These are phyloP conservation scores for Pyxicephalus adspersus DNA, from an alignment of 2,113 vertebrate species.

Conservation along the genomic window DNA sequence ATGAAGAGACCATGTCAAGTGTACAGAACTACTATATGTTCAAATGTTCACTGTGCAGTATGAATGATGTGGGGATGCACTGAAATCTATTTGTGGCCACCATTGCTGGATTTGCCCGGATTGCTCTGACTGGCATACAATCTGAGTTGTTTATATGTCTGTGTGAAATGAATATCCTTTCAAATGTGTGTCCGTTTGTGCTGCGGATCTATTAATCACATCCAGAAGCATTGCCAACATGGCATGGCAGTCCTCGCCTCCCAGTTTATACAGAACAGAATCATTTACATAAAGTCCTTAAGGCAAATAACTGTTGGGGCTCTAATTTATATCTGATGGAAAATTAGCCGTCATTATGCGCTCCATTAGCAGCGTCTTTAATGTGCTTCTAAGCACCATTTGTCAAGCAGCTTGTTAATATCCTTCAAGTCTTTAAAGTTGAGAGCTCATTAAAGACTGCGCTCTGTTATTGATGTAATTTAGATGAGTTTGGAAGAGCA, in stretches of 20 bases:
- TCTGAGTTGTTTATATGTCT: slow-evolving; percentile 1
- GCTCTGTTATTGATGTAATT: slow-evolving; percentile 94
- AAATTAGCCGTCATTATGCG: slow-evolving; percentile 99
- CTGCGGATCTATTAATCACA: slow-evolving; percentile 85
- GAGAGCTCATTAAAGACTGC: slow-evolving; percentile 99
- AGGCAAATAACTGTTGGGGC: slow-evolving; percentile 99
- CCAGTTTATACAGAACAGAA: slow-evolving; percentile 97
- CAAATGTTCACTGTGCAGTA: background rate
- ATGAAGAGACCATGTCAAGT: no score
- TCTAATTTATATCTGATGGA: slow-evolving; percentile 99
- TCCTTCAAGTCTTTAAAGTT: slow-evolving; percentile 99
- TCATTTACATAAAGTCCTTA: slow-evolving; percentile 99
- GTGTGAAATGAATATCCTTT: slow-evolving; percentile 73
- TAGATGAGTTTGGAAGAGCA: slow-evolving; percentile 87
- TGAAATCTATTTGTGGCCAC: background rate
- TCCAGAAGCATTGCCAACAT: slow-evolving; percentile 81
- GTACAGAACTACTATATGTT: no score
- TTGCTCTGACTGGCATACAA: background rate
- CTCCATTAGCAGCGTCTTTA: slow-evolving; percentile 99
- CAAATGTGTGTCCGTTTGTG: slow-evolving; percentile 83
- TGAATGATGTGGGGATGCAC: background rate
- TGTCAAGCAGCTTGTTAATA: slow-evolving; percentile 99
- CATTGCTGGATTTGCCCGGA: background rate
- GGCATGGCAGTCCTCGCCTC: slow-evolving; percentile 76
- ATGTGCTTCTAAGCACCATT: slow-evolving; percentile 99